These are phyloP conservation scores for Ephydatia muelleri DNA, from an alignment of 37 sponge, comb jelly and placozoan species.

Conservation along the genomic window DNA sequence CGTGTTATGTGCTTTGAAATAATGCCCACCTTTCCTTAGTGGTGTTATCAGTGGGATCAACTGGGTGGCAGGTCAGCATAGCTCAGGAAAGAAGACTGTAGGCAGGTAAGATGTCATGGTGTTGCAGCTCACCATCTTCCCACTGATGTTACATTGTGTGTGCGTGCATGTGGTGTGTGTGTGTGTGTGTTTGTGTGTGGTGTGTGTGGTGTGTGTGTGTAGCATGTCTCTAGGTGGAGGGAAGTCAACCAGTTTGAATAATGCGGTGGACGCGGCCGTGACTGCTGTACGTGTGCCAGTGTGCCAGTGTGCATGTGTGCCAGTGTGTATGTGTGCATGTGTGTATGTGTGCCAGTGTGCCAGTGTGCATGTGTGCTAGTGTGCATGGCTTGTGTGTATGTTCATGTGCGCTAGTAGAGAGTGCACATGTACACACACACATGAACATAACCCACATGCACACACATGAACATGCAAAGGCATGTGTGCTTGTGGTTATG, in stretches of 20 bases:
- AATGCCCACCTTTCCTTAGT: neutral
- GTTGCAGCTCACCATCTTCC: neutral
- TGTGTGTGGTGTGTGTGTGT: neutral
- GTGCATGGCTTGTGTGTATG: too few relatives aligned
- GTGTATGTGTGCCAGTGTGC: neutral
- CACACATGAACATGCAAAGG: neutral
- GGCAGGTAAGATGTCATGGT: conserved; percentile 35
- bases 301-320: too few relatives aligned
- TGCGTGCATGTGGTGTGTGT: too few relatives aligned
- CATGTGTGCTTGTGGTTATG: too few relatives aligned
- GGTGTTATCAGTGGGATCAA: conserved; percentile 58
- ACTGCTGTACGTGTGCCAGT: conserved; percentile 30
- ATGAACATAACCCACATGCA: neutral
- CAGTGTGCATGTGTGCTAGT: too few relatives aligned
- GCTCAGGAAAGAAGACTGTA: conserved; percentile 28
- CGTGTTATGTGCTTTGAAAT: neutral
- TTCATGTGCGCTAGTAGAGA: too few relatives aligned
- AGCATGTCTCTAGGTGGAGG: conserved; percentile 91
- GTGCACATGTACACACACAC: neutral
- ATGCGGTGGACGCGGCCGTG: conserved; percentile 62
- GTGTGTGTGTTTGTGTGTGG: neutral
- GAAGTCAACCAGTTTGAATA: conserved; percentile 38
- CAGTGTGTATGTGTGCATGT: neutral
- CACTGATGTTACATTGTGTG: neutral
- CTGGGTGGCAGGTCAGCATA: conserved; percentile 32